Evolutionary conservation across 2,113 vertebrate species (phyloP).

Genomic region (Sylvilagus bachmani): DNA sequence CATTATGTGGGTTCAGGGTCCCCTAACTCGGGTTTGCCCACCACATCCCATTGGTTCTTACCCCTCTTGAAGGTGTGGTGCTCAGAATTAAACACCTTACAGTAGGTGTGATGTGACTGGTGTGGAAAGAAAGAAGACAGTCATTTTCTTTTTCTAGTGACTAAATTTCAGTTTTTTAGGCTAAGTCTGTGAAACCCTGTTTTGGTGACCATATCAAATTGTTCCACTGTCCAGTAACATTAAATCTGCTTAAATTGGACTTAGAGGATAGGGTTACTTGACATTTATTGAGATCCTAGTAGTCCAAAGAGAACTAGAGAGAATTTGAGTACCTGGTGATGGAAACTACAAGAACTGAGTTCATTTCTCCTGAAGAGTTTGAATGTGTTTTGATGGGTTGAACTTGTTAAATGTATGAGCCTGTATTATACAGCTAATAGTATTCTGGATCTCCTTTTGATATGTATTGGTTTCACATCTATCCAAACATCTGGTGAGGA

Average conservation of each 20-base stretch:
- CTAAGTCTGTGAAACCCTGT: neutral
- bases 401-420: slow-evolving; percentile 59
- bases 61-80: neutral
- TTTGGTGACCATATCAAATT: neutral
- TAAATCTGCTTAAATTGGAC: neutral
- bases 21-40: neutral
- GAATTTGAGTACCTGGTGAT: slow-evolving; percentile 42
- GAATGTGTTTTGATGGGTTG: slow-evolving; percentile 53
- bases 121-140: neutral
- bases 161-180: neutral
- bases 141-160: neutral
- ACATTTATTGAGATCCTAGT: slow-evolving; percentile 22
- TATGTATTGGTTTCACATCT: slow-evolving; percentile 68
- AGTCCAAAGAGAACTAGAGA: neutral
- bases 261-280: neutral
- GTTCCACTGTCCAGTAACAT: neutral
- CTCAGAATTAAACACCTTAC: neutral
- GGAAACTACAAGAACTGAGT: slow-evolving; percentile 42
- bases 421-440: slow-evolving; percentile 65
- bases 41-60: neutral
- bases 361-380: slow-evolving; percentile 57
- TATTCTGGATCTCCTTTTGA: slow-evolving; percentile 73
- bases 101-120: neutral
- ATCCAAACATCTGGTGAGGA: slow-evolving; percentile 77
- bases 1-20: neutral